Evolutionary conservation across 2,113 vertebrate species (phyloP), one percentile per base, ranked within the genome.

Genomic region (Excalfactoria chinensis): DNA sequence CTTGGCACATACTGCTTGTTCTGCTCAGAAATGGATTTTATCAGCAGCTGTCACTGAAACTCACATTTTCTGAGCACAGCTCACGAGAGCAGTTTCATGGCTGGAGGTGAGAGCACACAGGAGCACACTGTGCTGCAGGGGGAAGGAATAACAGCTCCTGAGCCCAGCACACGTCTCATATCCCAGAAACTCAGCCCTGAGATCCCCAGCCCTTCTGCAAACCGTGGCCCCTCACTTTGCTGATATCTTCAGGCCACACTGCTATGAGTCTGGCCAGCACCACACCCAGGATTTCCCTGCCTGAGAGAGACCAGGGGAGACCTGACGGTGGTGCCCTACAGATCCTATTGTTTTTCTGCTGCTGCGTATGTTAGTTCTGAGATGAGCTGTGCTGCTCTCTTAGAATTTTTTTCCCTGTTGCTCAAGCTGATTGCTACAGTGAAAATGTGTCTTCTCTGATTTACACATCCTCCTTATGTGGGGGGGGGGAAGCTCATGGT

Each of bases 71-170:
- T 66, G 37, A 64, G 48, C 58, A 14, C 63, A 48, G 30, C 46
- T 15, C 2, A 0, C 6, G 19, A 4, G 48, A 48, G 76, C 72
- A 10, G 37, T 7, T 1, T 9, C 0, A 1, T 40, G 41, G 46
- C 49, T 41, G 6, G 32, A 40, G 37, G 37, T 40, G 37, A 40
- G 8, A 40, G 37, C 37, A 40, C 37, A 40, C 37, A 40, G 37
- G 37, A 40, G 37, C 37, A 40, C 37, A 40, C 37, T 40, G 20
- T 13, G 43, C 59, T 59, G 53, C 16, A 40, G 40, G 41, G 37
- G 86, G 19, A 0, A 3, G 44, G 20, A 34, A 28, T 3, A 4
- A 71, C 71, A 8, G 0, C 37, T 15, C 25, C 82, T 28, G 21
- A 74, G 46, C 26, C 32, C 0, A 0, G 34, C 66, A 51, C 44